Conservation (phyloP, 2,113 vertebrate species). For the Eudorcas thomsonii region DNA sequence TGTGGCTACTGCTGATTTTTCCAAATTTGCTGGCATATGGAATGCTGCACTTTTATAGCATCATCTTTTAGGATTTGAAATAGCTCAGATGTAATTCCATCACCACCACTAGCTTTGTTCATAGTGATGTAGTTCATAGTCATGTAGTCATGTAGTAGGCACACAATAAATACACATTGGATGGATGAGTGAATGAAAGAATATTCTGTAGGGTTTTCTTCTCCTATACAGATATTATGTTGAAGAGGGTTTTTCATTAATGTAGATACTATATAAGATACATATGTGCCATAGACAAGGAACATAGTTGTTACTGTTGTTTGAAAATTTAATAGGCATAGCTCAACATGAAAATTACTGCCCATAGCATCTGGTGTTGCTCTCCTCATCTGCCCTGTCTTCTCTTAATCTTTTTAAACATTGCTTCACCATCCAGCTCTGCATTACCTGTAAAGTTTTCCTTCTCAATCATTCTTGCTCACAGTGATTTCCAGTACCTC, state of each 20-base stretch:
- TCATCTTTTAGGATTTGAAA: not conserved
- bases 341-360: not conserved
- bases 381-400: not conserved
- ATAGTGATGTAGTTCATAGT: not conserved
- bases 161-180: not conserved
- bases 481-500: not conserved
- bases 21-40: not conserved
- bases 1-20: not conserved
- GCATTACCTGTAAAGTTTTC: not conserved
- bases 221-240: not conserved
- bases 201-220: not conserved
- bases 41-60: not conserved
- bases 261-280: not conserved
- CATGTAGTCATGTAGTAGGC: not conserved
- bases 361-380: not conserved
- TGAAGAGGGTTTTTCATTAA: not conserved
- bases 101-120: not conserved
- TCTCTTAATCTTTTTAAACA: not conserved
- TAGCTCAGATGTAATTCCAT: not conserved
- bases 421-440: not conserved
- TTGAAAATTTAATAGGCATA: not conserved
- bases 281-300: not conserved
- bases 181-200: not conserved
- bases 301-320: not conserved
- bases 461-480: not conserved